Evolutionary conservation across 2,888 invertebrate species (phyloP), one percentile per base, ranked within the genome.

Genomic region (Athripsodes cinereus): DNA sequence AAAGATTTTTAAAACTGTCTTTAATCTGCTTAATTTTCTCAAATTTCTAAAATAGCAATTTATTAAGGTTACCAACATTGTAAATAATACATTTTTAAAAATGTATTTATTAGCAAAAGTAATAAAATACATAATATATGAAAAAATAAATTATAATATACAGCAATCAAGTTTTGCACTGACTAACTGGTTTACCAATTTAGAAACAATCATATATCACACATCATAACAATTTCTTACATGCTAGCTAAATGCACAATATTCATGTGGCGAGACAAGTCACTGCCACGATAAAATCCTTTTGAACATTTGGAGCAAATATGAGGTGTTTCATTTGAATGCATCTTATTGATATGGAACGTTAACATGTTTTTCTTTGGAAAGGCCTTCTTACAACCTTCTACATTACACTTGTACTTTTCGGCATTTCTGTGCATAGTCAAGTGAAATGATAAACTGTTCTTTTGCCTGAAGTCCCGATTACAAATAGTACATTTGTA

Each of bases 211-310:
- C n/a, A n/a, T n/a, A n/a, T n/a, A n/a, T n/a, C n/a, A n/a, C n/a
- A 26, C 26, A 26, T 26, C 10, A 26, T 26, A 47, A 47, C 48
- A 46, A n/a, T n/a, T n/a, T n/a, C n/a, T n/a, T n/a, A n/a, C n/a
- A n/a, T n/a, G n/a, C n/a, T n/a, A n/a, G n/a, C 49, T 10, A 48
- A 40, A 53, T 61, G 61, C 3, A 49, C 13, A 20, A 57, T 22
- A 22, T 62, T 63, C 2, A 60, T 19, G 34, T 64, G 64, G 18
- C 60, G 54, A 5, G 62, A 54, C 10, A 64, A 58, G 52, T 64
- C 61, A 55, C 62, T 58, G 18, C n/a, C 49, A 13, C 64, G 48
- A 51, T 62, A 60, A 49, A 62, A 64, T 19, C 62, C 64, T 59
- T 61, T 63, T 5, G 60, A 57, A 35, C 64, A 64, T 22, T 57